phyloP scores from a whole-genome alignment of 2,113 vertebrate genomes.

The Carettochelys insculpta region DNA sequence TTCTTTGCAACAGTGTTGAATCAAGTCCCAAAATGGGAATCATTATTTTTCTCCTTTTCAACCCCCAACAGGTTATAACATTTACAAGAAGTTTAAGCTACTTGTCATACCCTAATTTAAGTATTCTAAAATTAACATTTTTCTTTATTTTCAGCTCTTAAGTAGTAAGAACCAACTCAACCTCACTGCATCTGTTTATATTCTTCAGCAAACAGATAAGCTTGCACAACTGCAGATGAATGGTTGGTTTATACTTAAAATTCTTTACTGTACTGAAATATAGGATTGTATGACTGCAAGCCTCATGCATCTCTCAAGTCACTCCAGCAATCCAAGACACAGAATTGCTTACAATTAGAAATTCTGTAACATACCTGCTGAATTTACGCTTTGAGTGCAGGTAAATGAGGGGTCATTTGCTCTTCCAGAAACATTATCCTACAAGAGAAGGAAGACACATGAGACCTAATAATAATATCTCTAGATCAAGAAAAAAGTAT shows the following conservation, averaged over 20 bases:
- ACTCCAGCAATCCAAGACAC: not conserved
- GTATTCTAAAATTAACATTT: not conserved
- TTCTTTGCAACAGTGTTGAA: not conserved
- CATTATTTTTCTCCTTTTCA: not conserved
- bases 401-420: constrained; percentile 14
- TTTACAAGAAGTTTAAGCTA: not conserved
- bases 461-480: not conserved
- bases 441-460: not conserved
- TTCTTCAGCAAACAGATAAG: not conserved
- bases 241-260: not conserved
- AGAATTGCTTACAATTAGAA: not conserved
- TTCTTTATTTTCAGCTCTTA: not conserved
- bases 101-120: not conserved
- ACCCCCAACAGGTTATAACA: not conserved
- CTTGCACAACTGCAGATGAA: not conserved
- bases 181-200: not conserved
- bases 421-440: constrained; percentile 64
- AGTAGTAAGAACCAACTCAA: not conserved
- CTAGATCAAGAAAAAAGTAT: not conserved
- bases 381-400: not conserved
- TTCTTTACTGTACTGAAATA: accelerated
- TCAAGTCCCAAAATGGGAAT: not conserved
- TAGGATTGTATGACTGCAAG: accelerated
- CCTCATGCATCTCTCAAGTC: not conserved
- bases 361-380: constrained; percentile 58